phyloP scores from a whole-genome alignment of 2,797 vertebrate genomes.

The Tympanoctomys barrerae region DNA sequence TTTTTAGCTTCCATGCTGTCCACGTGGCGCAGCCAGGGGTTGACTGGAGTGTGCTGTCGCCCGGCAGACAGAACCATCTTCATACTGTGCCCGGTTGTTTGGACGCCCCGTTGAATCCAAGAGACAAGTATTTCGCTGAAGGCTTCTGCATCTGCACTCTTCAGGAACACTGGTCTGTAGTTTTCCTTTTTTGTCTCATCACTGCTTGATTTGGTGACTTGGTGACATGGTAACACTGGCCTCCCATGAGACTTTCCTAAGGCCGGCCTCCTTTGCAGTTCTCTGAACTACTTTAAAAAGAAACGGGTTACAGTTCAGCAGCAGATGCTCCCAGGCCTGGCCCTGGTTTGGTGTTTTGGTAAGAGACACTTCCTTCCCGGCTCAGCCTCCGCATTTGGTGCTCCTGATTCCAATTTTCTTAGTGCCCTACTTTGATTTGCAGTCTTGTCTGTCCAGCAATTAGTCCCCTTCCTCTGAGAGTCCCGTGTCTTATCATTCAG shows the following conservation, averaged over 20 bases:
- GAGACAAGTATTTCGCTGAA: not conserved
- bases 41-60: not conserved
- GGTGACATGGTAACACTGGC: not conserved
- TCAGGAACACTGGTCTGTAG: not conserved
- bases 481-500: not conserved
- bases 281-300: not conserved
- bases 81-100: not conserved
- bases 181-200: not conserved
- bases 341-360: not conserved
- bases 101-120: not conserved
- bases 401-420: not conserved
- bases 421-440: not conserved
- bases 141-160: too few species aligned
- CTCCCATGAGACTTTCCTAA: not conserved
- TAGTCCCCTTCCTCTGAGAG: not conserved
- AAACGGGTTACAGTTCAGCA: not conserved
- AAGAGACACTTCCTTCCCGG: not conserved
- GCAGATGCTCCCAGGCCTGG: not conserved
- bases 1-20: not conserved
- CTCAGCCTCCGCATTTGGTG: not conserved
- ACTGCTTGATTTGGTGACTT: too few species aligned
- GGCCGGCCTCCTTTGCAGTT: not conserved
- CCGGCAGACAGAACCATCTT: not conserved
- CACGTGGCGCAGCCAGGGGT: not conserved
- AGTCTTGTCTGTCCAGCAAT: not conserved